phyloP scores from a whole-genome alignment of 2,797 vertebrate genomes.

The Sternarchorhynchus goeldii region DNA sequence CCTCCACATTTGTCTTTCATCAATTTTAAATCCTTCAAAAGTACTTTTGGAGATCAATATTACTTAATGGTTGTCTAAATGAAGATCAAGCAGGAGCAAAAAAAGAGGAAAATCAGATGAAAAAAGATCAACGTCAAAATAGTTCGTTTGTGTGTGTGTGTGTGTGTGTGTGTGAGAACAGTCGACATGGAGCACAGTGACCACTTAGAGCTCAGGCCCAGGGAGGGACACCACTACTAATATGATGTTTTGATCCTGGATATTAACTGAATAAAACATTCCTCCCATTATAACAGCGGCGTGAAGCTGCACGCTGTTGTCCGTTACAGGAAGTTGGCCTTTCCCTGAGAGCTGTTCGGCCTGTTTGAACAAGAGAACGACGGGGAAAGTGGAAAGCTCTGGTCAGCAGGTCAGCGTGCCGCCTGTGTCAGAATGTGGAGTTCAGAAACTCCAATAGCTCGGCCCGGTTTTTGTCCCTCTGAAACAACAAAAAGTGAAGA shows the following conservation, averaged over 20 bases:
- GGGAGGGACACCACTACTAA: background rate
- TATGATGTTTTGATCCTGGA: background rate
- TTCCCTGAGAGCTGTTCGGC: conserved; percentile 56
- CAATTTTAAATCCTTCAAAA: too few relatives aligned
- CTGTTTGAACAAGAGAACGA: conserved; percentile 8
- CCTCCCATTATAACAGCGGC: conserved; percentile 22
- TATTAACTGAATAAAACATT: conserved; percentile 25
- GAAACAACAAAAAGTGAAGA: conserved; percentile 32
- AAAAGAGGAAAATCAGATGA: background rate
- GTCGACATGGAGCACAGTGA: background rate
- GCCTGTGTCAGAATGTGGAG: conserved; percentile 78
- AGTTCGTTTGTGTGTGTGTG: background rate
- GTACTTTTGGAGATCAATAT: too few relatives aligned
- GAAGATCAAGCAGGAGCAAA: background rate
- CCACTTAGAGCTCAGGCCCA: background rate
- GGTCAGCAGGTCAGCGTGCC: conserved; percentile 1
- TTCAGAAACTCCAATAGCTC: conserved; percentile 89
- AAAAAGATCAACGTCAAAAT: conserved; percentile 4
- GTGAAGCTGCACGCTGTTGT: conserved; percentile 28
- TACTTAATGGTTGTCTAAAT: background rate
- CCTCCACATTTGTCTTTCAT: too few relatives aligned
- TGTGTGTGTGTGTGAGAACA: background rate
- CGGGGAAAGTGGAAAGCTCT: conserved; percentile 33
- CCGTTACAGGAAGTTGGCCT: conserved; percentile 46
- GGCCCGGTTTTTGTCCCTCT: conserved; percentile 88